Base-by-base conservation (phyloP, 2,113 vertebrate genomes). In the Triplophysa tibetana region DNA sequence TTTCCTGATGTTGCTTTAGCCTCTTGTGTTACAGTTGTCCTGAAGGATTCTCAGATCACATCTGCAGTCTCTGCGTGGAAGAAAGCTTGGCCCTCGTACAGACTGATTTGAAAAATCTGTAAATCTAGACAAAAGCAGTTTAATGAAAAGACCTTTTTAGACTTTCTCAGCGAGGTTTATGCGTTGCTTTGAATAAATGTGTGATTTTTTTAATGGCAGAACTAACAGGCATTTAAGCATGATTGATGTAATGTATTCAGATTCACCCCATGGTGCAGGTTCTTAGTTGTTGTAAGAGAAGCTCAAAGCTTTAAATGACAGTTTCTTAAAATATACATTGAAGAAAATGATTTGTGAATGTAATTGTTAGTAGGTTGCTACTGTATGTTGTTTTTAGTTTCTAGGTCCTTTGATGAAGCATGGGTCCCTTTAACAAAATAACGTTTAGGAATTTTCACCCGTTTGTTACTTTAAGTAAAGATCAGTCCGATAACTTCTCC, bases 1-100 rank as follows among this genome's bases (percentile, higher is more conserved):
- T 74, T 16, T 74, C 70, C 70, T 74, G 54, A 61, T 61, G 72
- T 74, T 62, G 72, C 16, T 45, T 62, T 26, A 62, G 72, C 72
- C 38, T 43, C 72, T 74, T 74, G 19, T 62, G 56, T 74, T 74
- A 26, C 70, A 45, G 54, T 41, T 11, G 13, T 86, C 80, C 84
- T 60, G 7, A 19, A 60, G 52, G 3, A 1, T 12, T 60, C 54
- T 61, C 16, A 61, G 54, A 21, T n/a, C 54, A 58, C 54, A 58
- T 58, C 54, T 21, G 54, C n/a, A 21, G 19, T 21, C 19, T 58
- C 54, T 2, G n/a, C n/a, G n/a, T 21, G 5, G 50, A 14, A 14
- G 14, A 17, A 54, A 16, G 50, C 4, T 54, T 54, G 17, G 50
- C 12, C 48, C 14, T 6, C 48, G 14, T 14, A 50, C 2, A 1